Evolutionary conservation across 2,113 vertebrate species (phyloP), one percentile per base, ranked within the genome.

Genomic region (Tylochromis polylepis): DNA sequence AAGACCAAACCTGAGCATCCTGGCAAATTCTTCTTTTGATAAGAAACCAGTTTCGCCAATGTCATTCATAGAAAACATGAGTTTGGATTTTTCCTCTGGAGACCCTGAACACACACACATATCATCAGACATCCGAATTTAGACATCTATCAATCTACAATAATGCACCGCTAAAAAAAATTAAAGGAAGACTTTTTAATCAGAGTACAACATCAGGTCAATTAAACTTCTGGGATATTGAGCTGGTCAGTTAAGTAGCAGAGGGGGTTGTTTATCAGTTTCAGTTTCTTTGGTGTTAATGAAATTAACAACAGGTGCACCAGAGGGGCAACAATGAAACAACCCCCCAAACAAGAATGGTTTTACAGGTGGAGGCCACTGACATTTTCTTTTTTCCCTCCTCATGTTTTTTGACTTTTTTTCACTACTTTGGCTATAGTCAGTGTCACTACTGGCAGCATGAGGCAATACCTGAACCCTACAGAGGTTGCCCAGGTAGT

Each of bases 11-110:
- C 98, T 97, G 85, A 99, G 95, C 96, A 99, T 97, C 87, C 96
- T 96, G 90, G 96, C 96, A 93, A 99, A 99, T 67, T 99, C 98
- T 0, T 97, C 94, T 94, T 97, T 98, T 46, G 97, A 98, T 83
- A 99, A 96, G 85, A 96, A 97, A 16, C 98, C 98, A 12, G 97
- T 97, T 88, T 92, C 96, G 86, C 97, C 96, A 4, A 98, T 95
- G 65, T 99, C 98, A 6, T 99, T 97, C 97, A 99, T 98, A 77
- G 96, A 95, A 94, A 99, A 99, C 97, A 99, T 97, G 82, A 98
- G 89, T 62, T 93, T 97, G 70, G 98, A 98, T 86, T 99, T 99
- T 65, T 99, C 98, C 82, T 98, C 97, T 12, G 98, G 94, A 51
- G 97, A 96, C 8, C 98, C 99, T 99, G 88, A 6, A 55, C 5